Evolutionary conservation across 1,140 invertebrate species (phyloP).

Genomic region (Caenorhabditis briggsae): DNA sequence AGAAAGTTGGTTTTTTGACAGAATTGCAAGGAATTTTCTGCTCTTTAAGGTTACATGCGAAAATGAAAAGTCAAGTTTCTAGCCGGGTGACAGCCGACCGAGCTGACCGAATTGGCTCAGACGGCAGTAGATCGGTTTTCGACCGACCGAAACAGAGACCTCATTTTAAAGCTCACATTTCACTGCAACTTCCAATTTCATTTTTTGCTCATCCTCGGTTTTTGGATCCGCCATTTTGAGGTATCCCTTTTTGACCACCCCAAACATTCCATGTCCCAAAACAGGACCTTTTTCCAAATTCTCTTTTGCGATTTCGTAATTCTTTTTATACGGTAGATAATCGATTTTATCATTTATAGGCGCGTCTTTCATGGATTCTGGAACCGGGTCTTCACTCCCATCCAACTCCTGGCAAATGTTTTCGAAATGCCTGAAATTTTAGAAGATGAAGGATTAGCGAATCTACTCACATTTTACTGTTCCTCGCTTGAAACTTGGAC

Average conservation of each 20-base stretch:
- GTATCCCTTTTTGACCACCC: neutral
- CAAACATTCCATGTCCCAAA: conserved; percentile 9
- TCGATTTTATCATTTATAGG: neutral
- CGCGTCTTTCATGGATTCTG: neutral
- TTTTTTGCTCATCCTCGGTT: conserved; percentile 8
- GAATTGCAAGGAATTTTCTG: too few species aligned
- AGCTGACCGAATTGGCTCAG: too few species aligned
- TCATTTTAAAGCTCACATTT: conserved; percentile 1
- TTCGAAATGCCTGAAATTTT: neutral
- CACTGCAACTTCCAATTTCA: neutral
- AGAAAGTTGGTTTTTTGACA: too few species aligned
- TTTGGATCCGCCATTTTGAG: conserved; percentile 7
- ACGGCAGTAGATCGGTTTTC: too few species aligned
- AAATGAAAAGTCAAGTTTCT: too few species aligned
- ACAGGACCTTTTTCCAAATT: neutral
- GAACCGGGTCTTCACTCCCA: neutral
- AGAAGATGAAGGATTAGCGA: neutral
- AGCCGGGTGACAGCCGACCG: too few species aligned
- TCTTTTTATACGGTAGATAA: conserved; percentile 8
- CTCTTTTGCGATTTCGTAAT: conserved; percentile 1
- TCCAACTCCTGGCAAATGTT: neutral
- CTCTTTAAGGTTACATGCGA: too few species aligned
- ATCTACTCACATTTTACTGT: neutral
- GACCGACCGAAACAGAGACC: too few species aligned
- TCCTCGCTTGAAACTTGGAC: neutral